These are phyloP conservation scores for Syndactyla subalaris DNA, from an alignment of 2,797 vertebrate species.

Conservation along the genomic window DNA sequence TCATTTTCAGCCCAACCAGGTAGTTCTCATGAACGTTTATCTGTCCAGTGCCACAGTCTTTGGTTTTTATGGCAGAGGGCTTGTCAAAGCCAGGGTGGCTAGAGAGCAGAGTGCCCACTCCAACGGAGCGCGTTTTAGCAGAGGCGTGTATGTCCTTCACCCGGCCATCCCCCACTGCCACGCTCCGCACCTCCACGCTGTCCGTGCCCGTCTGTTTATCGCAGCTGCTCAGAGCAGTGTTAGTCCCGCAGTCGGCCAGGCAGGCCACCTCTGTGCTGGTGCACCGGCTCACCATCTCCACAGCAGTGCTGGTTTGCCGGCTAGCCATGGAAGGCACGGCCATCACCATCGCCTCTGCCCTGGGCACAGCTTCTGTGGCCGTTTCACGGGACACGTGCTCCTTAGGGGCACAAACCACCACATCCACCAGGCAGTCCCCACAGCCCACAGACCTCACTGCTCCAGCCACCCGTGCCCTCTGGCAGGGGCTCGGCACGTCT, in stretches of 20 bases:
- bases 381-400: conserved; percentile 75
- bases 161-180: conserved; percentile 91
- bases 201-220: conserved; percentile 88
- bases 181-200: conserved; percentile 79
- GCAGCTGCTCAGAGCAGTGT: conserved; percentile 74
- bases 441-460: conserved; percentile 85
- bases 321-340: conserved; percentile 77
- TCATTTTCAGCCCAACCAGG: conserved; percentile 91
- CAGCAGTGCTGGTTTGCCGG: conserved; percentile 83
- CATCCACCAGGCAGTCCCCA: conserved; percentile 88
- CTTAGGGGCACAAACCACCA: conserved; percentile 76
- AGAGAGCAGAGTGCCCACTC: conserved; percentile 86
- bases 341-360: conserved; percentile 81
- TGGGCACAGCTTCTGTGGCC: conserved; percentile 75
- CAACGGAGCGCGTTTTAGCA: conserved; percentile 86
- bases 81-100: conserved; percentile 71
- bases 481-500: conserved; percentile 44
- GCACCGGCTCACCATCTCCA: conserved; percentile 75
- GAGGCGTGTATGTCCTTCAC: conserved; percentile 83
- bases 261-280: conserved; percentile 80
- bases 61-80: conserved; percentile 83
- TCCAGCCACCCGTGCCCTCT: conserved; percentile 11
- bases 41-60: conserved; percentile 89
- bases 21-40: conserved; percentile 89
- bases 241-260: conserved; percentile 82